phyloP scores from a whole-genome alignment of 2,113 vertebrate species.

The Hystrix cristata region DNA sequence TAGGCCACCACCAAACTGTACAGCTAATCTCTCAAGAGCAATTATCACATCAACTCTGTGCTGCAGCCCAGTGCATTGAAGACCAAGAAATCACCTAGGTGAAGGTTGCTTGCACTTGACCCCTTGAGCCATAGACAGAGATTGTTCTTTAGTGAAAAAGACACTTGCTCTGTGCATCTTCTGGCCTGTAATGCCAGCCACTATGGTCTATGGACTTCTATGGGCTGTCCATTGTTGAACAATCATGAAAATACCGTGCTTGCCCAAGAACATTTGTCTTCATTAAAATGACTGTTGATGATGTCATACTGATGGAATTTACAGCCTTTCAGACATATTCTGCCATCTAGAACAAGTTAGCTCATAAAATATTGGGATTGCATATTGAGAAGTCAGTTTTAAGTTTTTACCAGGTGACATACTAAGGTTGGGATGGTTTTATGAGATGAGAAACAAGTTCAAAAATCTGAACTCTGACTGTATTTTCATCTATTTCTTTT shows the following conservation, averaged over 20 bases:
- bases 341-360: not conserved
- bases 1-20: not conserved
- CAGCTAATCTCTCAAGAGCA: not conserved
- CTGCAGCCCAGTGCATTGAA: not conserved
- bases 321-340: not conserved
- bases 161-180: not conserved
- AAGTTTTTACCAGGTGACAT: not conserved
- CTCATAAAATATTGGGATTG: not conserved
- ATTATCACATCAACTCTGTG: not conserved
- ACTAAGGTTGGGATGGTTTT: not conserved
- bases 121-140: not conserved
- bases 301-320: not conserved
- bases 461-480: not conserved
- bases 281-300: not conserved
- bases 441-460: not conserved
- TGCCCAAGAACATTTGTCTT: not conserved
- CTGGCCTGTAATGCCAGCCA: not conserved
- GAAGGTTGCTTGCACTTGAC: not conserved
- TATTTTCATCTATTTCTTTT: not conserved
- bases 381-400: not conserved
- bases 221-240: not conserved
- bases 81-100: not conserved
- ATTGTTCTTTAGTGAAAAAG: not conserved
- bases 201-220: not conserved
- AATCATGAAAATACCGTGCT: not conserved